Conservation (phyloP, 2,888 invertebrate genomes). For the Cremastinae sp. region DNA sequence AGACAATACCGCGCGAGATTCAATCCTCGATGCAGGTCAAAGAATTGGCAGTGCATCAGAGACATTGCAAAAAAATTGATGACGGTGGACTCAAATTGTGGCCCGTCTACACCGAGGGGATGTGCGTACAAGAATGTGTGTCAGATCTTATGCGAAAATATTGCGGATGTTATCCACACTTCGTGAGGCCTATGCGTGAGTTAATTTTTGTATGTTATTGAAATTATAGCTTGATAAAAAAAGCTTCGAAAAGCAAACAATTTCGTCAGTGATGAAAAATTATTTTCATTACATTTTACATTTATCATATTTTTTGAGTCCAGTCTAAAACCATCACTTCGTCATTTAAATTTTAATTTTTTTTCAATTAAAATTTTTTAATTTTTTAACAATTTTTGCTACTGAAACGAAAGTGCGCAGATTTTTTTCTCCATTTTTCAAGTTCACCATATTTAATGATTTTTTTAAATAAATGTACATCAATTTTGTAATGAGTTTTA, state of each 20-base stretch:
- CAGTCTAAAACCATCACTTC: too few relatives aligned
- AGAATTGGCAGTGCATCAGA: constrained; percentile 79
- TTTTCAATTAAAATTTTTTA: background rate
- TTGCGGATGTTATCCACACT: constrained; percentile 88
- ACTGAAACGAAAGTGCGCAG: too few relatives aligned
- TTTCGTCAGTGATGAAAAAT: background rate
- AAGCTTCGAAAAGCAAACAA: constrained; percentile 12
- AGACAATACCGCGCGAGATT: constrained; percentile 14
- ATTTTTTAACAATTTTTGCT: too few relatives aligned
- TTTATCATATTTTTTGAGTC: constrained; percentile 10
- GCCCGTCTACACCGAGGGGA: constrained; percentile 86
- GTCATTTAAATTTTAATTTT: too few relatives aligned
- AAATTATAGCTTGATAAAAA: too few relatives aligned
- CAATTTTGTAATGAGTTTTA: too few relatives aligned
- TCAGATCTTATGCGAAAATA: constrained; percentile 83
- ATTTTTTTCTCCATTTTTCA: too few relatives aligned
- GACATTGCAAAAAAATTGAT: constrained; percentile 85
- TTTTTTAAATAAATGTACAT: too few relatives aligned
- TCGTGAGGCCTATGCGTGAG: constrained; percentile 85
- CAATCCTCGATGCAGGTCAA: constrained; percentile 44
- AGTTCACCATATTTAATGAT: too few relatives aligned
- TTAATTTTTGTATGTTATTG: too few relatives aligned
- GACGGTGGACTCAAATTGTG: constrained; percentile 85
- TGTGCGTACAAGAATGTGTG: constrained; percentile 88
- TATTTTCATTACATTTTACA: background rate